phyloP scores from a whole-genome alignment of 2,888 invertebrate genomes.

The Nycteola revayana region DNA sequence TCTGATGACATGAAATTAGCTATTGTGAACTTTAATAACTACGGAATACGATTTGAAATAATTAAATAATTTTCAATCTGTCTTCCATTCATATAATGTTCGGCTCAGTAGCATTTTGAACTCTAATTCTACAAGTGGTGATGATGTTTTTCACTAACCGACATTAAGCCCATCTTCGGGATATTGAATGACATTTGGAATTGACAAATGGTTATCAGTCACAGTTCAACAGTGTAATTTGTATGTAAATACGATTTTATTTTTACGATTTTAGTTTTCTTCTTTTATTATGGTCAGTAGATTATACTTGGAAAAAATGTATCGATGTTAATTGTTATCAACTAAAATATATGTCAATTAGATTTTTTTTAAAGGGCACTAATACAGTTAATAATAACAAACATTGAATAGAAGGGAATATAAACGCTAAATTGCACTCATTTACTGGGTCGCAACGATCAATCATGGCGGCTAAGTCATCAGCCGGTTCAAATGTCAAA shows the following conservation, averaged over 20 bases:
- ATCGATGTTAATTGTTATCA: slow-evolving; percentile 5
- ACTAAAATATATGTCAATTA: slow-evolving; percentile 16
- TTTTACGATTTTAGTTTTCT: no score
- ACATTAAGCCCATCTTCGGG: slow-evolving; percentile 38
- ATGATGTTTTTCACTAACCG: slow-evolving; percentile 41
- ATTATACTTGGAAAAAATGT: slow-evolving; percentile 1
- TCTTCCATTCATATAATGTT: slow-evolving; percentile 10
- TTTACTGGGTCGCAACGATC: slow-evolving; percentile 77
- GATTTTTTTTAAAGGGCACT: slow-evolving; percentile 31
- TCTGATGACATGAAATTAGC: slow-evolving; percentile 13
- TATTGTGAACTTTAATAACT: slow-evolving; percentile 38
- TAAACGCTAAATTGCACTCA: slow-evolving; percentile 80
- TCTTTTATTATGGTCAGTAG: no score
- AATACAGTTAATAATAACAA: slow-evolving; percentile 63
- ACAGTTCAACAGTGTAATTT: slow-evolving; percentile 74
- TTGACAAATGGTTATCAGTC: slow-evolving; percentile 75
- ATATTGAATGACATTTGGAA: slow-evolving; percentile 68
- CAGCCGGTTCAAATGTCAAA: slow-evolving; percentile 81
- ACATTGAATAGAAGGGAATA: slow-evolving; percentile 68
- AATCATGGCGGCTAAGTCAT: slow-evolving; percentile 78
- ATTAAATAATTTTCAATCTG: slow-evolving; percentile 10
- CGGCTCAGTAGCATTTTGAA: slow-evolving; percentile 41
- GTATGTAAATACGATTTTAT: slow-evolving; percentile 53
- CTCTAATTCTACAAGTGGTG: slow-evolving; percentile 38
- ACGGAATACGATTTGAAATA: slow-evolving; percentile 32